phyloP scores from a whole-genome alignment of 2,797 vertebrate species.

The Anguilla obscura region DNA sequence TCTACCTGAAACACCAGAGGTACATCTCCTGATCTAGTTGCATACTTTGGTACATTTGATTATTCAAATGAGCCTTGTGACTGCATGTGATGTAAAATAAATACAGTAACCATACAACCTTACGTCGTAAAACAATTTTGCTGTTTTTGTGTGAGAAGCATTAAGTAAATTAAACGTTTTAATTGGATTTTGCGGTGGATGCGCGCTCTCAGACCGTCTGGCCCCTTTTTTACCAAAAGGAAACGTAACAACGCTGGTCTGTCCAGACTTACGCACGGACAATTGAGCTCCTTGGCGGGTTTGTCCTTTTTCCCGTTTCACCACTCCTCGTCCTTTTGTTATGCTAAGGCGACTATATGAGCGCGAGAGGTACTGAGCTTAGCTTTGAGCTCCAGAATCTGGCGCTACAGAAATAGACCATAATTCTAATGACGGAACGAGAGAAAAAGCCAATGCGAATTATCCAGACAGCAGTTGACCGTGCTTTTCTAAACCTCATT shows the following conservation, averaged over 20 bases:
- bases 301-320: constrained; percentile 50
- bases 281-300: constrained; percentile 51
- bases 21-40: constrained; percentile 31
- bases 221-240: constrained; percentile 36
- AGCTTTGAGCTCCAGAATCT: constrained; percentile 52
- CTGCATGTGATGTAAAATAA: constrained; percentile 38
- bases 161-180: constrained; percentile 39
- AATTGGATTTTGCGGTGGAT: constrained; percentile 45
- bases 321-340: constrained; percentile 54
- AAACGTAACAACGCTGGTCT: constrained; percentile 43
- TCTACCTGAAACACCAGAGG: constrained; percentile 32
- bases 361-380: constrained; percentile 42
- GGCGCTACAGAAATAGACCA: constrained; percentile 53
- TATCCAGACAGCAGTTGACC: constrained; percentile 74
- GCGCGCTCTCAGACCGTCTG: constrained; percentile 31
- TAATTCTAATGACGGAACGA: constrained; percentile 58
- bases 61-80: constrained; percentile 39
- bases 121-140: constrained; percentile 31
- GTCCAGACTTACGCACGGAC: constrained; percentile 53
- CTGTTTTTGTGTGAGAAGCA: constrained; percentile 30
- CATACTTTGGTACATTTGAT: constrained; percentile 37
- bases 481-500: constrained; percentile 64
- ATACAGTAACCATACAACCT: constrained; percentile 36
- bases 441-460: constrained; percentile 56
- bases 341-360: constrained; percentile 49